These are phyloP conservation scores for Pleuronectes platessa DNA, from an alignment of 2,113 vertebrate species.

Conservation along the genomic window DNA sequence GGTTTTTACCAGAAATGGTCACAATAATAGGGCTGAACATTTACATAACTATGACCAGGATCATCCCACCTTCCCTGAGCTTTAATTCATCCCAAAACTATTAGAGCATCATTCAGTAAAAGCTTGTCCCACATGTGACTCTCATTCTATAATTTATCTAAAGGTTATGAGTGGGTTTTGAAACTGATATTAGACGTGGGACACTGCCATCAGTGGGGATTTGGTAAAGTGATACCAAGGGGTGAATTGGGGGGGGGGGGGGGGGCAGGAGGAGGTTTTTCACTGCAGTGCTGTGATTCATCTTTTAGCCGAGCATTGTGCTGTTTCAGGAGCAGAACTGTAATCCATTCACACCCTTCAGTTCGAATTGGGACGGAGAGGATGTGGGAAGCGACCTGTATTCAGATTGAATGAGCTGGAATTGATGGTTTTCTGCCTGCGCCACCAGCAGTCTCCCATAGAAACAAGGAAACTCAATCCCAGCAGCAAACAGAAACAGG, in stretches of 20 bases:
- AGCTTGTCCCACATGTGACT: background rate
- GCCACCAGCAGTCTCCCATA: slow-evolving; percentile 13
- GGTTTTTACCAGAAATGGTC: background rate
- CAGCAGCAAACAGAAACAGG: slow-evolving; percentile 3
- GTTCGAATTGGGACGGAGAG: slow-evolving; percentile 19
- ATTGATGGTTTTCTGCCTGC: slow-evolving; percentile 10
- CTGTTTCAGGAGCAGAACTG: slow-evolving; percentile 14
- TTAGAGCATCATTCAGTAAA: background rate
- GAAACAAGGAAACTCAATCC: slow-evolving; percentile 7
- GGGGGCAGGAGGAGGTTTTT: slow-evolving; percentile 20
- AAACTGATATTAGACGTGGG: slow-evolving; percentile 38
- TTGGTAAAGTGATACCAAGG: slow-evolving; percentile 42
- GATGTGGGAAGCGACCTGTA: slow-evolving; percentile 23
- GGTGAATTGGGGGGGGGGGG: slow-evolving; percentile 3
- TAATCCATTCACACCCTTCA: slow-evolving; percentile 24
- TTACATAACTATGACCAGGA: no score
- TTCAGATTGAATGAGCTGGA: slow-evolving; percentile 30
- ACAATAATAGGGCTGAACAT: background rate
- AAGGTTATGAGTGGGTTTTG: slow-evolving; percentile 28
- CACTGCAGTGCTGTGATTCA: slow-evolving; percentile 43
- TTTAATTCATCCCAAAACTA: background rate
- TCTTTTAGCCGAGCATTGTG: slow-evolving; percentile 30
- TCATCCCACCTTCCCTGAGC: no score
- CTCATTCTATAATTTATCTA: slow-evolving; percentile 17
- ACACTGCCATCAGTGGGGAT: slow-evolving; percentile 12